A percentile compares a stretch with the other conserved stretches of the same genome.
Evolutionary conservation across 2,113 vertebrate species (phyloP).

Genomic region (Hippocampus comes): DNA sequence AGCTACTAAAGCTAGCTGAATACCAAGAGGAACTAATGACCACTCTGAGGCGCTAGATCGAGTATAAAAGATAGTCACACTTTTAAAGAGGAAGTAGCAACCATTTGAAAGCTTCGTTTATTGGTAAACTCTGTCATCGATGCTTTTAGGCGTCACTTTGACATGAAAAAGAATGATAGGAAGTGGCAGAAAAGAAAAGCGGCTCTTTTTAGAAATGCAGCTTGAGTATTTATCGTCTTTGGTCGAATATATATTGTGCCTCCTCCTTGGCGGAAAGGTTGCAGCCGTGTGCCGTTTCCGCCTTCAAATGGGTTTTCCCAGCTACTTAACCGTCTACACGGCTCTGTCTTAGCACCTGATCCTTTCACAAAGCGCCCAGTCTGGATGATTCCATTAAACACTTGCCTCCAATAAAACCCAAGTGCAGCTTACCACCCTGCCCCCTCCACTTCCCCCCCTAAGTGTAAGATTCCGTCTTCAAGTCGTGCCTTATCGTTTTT

Average conservation of each 20-base stretch:
- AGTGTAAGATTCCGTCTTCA: not conserved
- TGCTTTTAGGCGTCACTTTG: not conserved
- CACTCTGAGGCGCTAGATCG: not conserved
- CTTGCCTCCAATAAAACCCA: not conserved
- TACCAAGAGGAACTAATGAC: not conserved
- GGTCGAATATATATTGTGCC: not conserved
- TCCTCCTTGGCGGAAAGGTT: not conserved
- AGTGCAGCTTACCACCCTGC: not conserved
- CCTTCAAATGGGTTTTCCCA: not conserved
- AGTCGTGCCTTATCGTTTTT: too few relatives aligned
- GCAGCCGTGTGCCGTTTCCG: not conserved
- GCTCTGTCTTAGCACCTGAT: not conserved
- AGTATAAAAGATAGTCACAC: not conserved
- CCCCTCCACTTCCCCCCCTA: not conserved
- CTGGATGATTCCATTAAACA: constrained; percentile 1
- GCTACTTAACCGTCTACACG: not conserved
- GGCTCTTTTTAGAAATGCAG: not conserved
- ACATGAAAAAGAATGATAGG: not conserved
- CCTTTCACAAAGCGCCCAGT: not conserved
- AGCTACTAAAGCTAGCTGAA: not conserved
- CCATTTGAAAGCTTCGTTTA: not conserved
- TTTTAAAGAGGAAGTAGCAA: not conserved
- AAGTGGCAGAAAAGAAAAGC: not conserved
- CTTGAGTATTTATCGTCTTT: not conserved
- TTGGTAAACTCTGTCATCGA: too few relatives aligned